Evolutionary conservation across 2,113 vertebrate species (phyloP).

Genomic region (Tetraodon nigroviridis): DNA sequence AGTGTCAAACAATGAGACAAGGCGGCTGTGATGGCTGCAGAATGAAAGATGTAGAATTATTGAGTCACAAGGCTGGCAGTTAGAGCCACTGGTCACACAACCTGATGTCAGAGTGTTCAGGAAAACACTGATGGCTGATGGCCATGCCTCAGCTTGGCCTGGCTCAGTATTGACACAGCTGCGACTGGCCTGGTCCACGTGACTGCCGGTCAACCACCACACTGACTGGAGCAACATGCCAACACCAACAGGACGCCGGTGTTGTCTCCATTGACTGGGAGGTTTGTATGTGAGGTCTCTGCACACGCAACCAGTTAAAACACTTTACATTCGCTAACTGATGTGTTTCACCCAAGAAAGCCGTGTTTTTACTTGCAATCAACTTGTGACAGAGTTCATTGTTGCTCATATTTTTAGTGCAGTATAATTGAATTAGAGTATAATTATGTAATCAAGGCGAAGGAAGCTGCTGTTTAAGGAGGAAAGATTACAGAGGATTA

Average conservation of each 20-base stretch:
- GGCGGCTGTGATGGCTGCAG: constrained; percentile 7
- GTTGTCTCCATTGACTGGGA: constrained; percentile 30
- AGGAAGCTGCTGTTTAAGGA: neutral
- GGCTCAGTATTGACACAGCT: constrained; percentile 65
- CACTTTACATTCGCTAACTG: constrained; percentile 16
- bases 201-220: constrained; percentile 35
- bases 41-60: constrained; percentile 24
- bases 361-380: constrained; percentile 15
- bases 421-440: constrained; percentile 25
- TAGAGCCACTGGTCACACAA: constrained; percentile 50
- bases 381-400: neutral
- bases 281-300: constrained; percentile 21
- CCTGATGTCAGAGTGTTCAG: constrained; percentile 40
- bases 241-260: constrained; percentile 26
- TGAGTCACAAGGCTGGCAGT: constrained; percentile 29
- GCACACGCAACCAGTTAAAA: constrained; percentile 8
- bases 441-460: constrained; percentile 13
- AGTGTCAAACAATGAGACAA: neutral
- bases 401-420: constrained; percentile 6
- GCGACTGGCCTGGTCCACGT: constrained; percentile 56
- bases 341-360: neutral
- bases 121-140: constrained; percentile 35
- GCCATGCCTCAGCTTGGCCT: constrained; percentile 51
- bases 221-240: constrained; percentile 26
- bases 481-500: neutral